Evolutionary conservation across 2,797 vertebrate species (phyloP).

Genomic region (Phalanger gymnotis): DNA sequence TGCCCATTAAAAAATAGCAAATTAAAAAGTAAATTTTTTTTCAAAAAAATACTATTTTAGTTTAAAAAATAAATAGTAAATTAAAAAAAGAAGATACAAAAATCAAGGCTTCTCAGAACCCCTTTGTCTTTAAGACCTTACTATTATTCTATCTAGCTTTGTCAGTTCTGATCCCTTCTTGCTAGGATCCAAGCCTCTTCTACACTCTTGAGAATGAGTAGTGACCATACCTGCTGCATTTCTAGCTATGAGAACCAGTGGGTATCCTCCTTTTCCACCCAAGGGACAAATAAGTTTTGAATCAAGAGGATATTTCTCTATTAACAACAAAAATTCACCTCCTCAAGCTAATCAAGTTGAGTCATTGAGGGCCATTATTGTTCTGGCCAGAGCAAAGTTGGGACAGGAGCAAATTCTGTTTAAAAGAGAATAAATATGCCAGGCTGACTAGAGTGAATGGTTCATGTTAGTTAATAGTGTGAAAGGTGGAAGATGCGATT

Average conservation of each 20-base stretch:
- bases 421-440: not conserved
- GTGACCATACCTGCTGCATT: not conserved
- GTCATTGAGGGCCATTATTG: not conserved
- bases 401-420: not conserved
- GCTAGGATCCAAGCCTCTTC: not conserved
- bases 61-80: too few species aligned
- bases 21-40: not conserved
- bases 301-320: not conserved
- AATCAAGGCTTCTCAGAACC: not conserved
- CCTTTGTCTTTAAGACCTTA: not conserved
- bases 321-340: not conserved
- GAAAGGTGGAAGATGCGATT: not conserved
- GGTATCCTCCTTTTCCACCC: not conserved
- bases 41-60: not conserved
- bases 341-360: not conserved
- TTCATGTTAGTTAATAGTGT: not conserved
- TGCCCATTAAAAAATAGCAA: not conserved
- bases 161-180: not conserved
- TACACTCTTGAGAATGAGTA: not conserved
- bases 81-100: not conserved
- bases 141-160: not conserved
- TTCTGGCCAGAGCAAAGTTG: not conserved
- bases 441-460: not conserved
- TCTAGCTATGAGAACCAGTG: not conserved
- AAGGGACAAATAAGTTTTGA: not conserved